A percentile compares a stretch with the other conserved stretches of the same genome.
phyloP scores from a whole-genome alignment of 2,888 invertebrate species.

The Athalia circularis region DNA sequence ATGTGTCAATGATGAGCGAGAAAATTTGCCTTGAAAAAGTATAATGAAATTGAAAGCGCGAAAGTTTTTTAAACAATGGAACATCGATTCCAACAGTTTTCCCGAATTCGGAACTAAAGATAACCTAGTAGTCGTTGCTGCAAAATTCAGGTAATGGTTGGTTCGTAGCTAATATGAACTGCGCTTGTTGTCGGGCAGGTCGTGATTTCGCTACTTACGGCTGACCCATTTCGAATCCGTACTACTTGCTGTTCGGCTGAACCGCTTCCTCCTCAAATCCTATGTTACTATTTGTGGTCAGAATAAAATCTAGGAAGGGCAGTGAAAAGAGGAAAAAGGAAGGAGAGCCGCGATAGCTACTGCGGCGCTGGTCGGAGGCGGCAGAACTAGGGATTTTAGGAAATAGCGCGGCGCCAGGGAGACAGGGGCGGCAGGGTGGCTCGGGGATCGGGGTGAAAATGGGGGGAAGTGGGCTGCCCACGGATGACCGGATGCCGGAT shows the following conservation, averaged over 20 bases:
- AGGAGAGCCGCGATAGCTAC: slow-evolving; percentile 19
- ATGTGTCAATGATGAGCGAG: no score
- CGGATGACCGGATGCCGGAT: slow-evolving; percentile 49
- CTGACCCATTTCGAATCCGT: slow-evolving; percentile 61
- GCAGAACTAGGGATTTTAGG: no score
- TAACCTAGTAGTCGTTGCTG: no score
- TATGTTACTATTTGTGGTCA: no score
- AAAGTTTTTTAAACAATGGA: no score
- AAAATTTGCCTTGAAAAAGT: no score
- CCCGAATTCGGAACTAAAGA: no score
- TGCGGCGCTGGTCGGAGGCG: slow-evolving; percentile 33
- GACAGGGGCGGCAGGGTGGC: slow-evolving; percentile 9
- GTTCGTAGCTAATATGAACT: background rate
- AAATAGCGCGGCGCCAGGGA: background rate
- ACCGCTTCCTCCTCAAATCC: slow-evolving; percentile 26
- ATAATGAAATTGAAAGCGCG: no score
- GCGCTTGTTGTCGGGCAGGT: slow-evolving; percentile 45
- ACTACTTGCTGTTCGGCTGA: slow-evolving; percentile 52
- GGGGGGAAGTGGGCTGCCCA: background rate
- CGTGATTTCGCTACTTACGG: slow-evolving; percentile 58
- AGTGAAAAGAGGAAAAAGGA: no score
- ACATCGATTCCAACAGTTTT: no score
- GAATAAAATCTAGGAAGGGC: no score
- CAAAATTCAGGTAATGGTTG: no score
- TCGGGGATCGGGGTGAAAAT: background rate